Conservation (phyloP, 2,888 invertebrate species). For the Cotesia congregata region DNA sequence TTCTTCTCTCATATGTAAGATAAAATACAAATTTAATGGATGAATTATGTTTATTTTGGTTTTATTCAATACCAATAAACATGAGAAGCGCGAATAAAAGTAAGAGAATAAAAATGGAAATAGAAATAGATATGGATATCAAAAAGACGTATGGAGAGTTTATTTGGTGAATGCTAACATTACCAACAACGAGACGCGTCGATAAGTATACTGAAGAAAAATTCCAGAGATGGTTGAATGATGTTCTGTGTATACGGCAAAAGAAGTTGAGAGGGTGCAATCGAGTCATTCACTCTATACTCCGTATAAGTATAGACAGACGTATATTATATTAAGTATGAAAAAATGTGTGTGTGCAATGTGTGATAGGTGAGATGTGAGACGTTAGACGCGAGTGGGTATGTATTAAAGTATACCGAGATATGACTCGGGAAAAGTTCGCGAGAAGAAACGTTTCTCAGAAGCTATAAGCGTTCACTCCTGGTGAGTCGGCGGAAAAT, state of each 20-base stretch:
- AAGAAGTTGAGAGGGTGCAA: conserved; percentile 21
- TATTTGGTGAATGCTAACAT: conserved; percentile 38
- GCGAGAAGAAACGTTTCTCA: conserved; percentile 32
- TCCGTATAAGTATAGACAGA: neutral
- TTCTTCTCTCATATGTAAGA: neutral
- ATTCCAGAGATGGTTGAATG: conserved; percentile 33
- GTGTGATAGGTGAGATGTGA: no score
- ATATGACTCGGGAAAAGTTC: conserved; percentile 27
- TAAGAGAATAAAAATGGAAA: conserved; percentile 2
- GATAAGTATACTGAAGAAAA: conserved; percentile 34
- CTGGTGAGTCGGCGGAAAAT: conserved; percentile 38
- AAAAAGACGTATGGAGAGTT: conserved; percentile 24
- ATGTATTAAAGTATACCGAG: conserved; percentile 1
- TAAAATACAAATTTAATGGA: neutral
- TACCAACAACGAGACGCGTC: conserved; percentile 19
- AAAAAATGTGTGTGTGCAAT: neutral
- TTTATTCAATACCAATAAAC: neutral
- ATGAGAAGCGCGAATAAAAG: neutral
- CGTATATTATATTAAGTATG: neutral
- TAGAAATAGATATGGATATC: conserved; percentile 5
- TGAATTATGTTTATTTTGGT: neutral
- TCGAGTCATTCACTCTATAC: conserved; percentile 36
- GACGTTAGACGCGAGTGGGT: neutral
- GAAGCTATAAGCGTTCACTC: conserved; percentile 29
- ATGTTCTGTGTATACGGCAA: conserved; percentile 7